Percentiles rank a stretch among this genome's conserved stretches.
Evolutionary conservation across 2,113 vertebrate genomes (phyloP).

Genomic region (Rhinolophus ferrumequinum): DNA sequence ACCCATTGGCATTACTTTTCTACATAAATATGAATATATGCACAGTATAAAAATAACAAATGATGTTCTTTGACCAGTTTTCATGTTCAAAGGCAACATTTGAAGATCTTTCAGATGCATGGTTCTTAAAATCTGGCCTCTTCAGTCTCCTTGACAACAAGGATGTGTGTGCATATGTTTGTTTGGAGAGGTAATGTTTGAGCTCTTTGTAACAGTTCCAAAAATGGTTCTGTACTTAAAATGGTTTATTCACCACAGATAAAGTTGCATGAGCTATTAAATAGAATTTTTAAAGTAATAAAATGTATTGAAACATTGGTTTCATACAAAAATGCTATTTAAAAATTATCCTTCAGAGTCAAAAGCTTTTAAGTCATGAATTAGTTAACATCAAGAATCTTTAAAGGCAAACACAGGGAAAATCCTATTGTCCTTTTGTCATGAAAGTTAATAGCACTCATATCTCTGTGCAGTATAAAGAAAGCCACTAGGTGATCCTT

Average conservation of each 20-base stretch:
- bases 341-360: neutral
- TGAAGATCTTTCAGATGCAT: neutral
- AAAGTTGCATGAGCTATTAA: neutral
- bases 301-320: neutral
- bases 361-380: conserved; percentile 5
- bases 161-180: neutral
- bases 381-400: neutral
- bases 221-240: neutral
- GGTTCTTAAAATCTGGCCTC: neutral
- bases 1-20: neutral
- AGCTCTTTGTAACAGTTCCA: neutral
- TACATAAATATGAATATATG: conserved; percentile 9
- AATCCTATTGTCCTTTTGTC: neutral
- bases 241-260: neutral
- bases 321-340: conserved; percentile 6
- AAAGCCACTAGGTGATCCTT: neutral
- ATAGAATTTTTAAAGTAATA: neutral
- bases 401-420: neutral
- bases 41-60: neutral
- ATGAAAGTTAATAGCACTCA: neutral
- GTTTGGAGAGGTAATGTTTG: neutral
- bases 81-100: neutral
- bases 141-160: neutral
- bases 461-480: neutral
- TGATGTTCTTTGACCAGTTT: neutral